Evolutionary conservation across 1,140 invertebrate species (phyloP), one percentile per base, ranked within the genome.

Genomic region (Grapholita molesta): DNA sequence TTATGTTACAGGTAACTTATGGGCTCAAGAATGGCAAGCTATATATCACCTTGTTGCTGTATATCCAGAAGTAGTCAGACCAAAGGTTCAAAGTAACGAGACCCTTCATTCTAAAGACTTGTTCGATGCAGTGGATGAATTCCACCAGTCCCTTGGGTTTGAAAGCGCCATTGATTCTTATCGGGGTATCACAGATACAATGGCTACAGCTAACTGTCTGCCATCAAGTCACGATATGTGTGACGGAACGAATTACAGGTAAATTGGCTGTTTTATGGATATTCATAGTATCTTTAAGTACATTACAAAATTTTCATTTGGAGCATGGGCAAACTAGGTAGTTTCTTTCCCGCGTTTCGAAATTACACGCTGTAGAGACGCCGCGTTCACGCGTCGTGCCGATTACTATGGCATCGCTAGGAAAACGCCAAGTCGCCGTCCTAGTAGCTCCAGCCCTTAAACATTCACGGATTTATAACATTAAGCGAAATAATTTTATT

Each of bases 11-110:
- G 96, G 96, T 24, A 97, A 98, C 78, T 95, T 98, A 94, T 98
- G 97, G 96, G 95, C 95, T 0, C 96, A 98, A 87, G 93, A 93
- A 2, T 98, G 97, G 97, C 89, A 90, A 24, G 94, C 95, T 71
- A 93, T 97, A 28, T 94, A 93, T 52, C 92, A 96, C 11, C 92
- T 96, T 18, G 93, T 95, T 0, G 88, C 93, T 23, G 95, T 96
- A 0, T 97, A 93, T 88, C 94, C 95, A 0, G 91, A 94, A 4
- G 92, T 80, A 33, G 73, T 79, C 18, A 71, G 81, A 64, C 78
- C 82, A 5, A 76, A 69, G 18, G 21, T 85, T 15, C 48, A 57
- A 3, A 66, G 33, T 8, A 82, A 83, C 55, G 72, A 78, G 32
- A 81, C 61, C 3, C 66, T 88, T 21, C 70, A 69, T 61, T 77